These are phyloP conservation scores for Anneissia japonica DNA, from an alignment of 35 echinoderm and acorn worm genomes.

Conservation along the genomic window DNA sequence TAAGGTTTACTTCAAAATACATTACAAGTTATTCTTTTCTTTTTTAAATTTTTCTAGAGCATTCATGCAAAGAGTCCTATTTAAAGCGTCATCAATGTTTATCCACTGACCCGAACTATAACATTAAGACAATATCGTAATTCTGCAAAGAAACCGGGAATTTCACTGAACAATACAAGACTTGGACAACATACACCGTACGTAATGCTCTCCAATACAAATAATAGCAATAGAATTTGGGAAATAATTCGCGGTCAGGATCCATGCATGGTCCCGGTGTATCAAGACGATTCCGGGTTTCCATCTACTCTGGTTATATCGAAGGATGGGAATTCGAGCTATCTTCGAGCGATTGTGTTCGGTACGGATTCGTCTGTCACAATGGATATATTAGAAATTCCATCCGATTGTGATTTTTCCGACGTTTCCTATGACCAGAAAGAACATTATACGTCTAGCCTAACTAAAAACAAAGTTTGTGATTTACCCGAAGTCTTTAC, in stretches of 20 bases:
- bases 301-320: not conserved
- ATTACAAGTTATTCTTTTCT: no score
- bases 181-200: no score
- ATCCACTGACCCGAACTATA: no score
- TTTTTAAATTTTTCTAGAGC: no score
- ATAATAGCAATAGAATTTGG: not conserved
- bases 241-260: not conserved
- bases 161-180: no score
- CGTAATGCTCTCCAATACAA: not conserved
- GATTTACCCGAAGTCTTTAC: not conserved
- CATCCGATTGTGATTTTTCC: not conserved
- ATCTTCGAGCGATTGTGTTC: not conserved
- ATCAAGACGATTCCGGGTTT: not conserved
- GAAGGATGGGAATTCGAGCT: not conserved
- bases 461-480: not conserved
- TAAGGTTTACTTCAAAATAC: no score
- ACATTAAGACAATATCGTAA: no score
- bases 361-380: not conserved
- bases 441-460: not conserved
- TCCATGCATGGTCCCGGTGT: not conserved
- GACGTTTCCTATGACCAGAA: not conserved
- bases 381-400: not conserved
- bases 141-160: no score
- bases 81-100: no score
- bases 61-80: no score